These are phyloP conservation scores for Zhuqinia jingwanae DNA, from an alignment of 2,888 invertebrate genomes.

Conservation along the genomic window DNA sequence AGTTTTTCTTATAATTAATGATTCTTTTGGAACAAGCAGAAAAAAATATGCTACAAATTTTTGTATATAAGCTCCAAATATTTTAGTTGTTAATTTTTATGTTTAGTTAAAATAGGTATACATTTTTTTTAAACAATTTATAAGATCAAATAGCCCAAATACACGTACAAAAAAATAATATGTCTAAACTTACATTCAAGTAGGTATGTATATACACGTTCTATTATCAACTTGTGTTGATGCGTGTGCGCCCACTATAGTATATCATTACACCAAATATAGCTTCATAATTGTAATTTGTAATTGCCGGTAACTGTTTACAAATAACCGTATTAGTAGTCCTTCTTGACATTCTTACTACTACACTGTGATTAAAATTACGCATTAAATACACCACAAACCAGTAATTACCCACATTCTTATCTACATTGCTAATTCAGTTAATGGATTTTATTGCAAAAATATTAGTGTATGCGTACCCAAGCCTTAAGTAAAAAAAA, in stretches of 20 bases:
- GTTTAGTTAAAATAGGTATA: no score
- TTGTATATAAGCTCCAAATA: no score
- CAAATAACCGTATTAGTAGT: slow-evolving; percentile 39
- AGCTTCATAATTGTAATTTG: slow-evolving; percentile 46
- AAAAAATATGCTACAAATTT: no score
- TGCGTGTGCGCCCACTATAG: neutral
- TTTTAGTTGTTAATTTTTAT: no score
- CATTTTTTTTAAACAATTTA: no score
- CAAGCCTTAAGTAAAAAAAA: neutral
- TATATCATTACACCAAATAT: slow-evolving; percentile 5
- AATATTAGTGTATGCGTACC: neutral
- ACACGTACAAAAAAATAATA: no score
- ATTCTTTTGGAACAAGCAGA: no score
- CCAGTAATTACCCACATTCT: slow-evolving; percentile 38
- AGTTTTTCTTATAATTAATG: no score
- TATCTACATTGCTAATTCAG: slow-evolving; percentile 61
- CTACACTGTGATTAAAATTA: slow-evolving; percentile 49
- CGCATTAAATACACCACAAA: slow-evolving; percentile 38
- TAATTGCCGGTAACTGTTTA: slow-evolving; percentile 41
- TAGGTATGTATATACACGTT: no score
- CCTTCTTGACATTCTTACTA: slow-evolving; percentile 31
- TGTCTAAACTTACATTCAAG: no score
- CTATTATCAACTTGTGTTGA: neutral
- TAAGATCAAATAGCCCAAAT: no score
- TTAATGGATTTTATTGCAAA: slow-evolving; percentile 52